Evolutionary conservation across 2,888 invertebrate genomes (phyloP).

Genomic region (Harpagoxenus sublaevis): DNA sequence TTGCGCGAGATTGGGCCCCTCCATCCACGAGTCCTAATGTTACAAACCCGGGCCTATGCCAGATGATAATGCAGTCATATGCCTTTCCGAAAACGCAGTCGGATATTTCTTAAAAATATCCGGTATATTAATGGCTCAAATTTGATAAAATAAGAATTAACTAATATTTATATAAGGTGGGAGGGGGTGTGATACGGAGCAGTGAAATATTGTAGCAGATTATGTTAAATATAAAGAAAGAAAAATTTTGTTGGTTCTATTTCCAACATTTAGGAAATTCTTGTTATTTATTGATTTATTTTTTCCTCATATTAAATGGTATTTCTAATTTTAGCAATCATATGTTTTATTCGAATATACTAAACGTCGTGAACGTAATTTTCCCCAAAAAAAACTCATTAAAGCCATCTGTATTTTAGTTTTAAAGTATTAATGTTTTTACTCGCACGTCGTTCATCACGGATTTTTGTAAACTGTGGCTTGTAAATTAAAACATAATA

Average conservation of each 20-base stretch:
- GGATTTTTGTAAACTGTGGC: background rate
- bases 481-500: constrained; percentile 13
- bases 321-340: background rate
- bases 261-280: background rate
- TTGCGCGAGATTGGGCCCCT: constrained; percentile 69
- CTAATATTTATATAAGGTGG: background rate
- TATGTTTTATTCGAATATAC: background rate
- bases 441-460: background rate
- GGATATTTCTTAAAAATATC: background rate
- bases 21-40: constrained; percentile 2
- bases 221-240: background rate
- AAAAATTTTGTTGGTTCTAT: background rate
- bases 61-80: constrained; percentile 3
- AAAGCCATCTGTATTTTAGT: background rate
- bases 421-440: background rate
- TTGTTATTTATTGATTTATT: background rate
- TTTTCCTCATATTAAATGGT: background rate
- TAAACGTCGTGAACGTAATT: background rate
- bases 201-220: background rate
- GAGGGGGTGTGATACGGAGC: background rate
- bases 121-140: background rate
- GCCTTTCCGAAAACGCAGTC: background rate
- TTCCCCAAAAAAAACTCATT: too few relatives aligned
- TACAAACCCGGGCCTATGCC: constrained; percentile 6
- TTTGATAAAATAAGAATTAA: background rate